Evolutionary conservation across 2,888 invertebrate genomes (phyloP), one percentile per base, ranked within the genome.

Genomic region (Drosophila robusta): DNA sequence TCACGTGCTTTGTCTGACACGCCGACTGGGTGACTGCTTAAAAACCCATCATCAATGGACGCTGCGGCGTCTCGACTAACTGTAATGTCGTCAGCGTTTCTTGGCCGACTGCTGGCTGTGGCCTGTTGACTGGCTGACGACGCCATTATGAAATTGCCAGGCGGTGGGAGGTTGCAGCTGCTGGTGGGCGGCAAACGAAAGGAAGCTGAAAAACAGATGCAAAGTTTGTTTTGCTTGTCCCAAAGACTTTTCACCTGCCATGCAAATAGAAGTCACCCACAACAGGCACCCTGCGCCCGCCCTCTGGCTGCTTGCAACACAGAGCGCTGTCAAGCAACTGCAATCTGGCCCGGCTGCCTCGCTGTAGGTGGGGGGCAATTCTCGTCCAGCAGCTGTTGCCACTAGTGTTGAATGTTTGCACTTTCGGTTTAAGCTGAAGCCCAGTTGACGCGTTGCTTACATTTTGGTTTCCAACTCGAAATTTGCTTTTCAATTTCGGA

Each of bases 371-470:
- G 29, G 9, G 79, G 76, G 80, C 70, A 77, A 66, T 70, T 61
- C 72, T 70, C 68, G 69, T 65, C 70, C 78, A 82, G 83, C 86
- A 82, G 86, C 88, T 82, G 75, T 71, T 82, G 81, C 81, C 81
- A 87, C 81, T 72, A 72, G 81, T 82, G 88, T 82, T 82, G 88
- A 82, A 52, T 82, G 75, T 82, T 82, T 82, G 81, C 88, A 82
- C 81, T 82, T 82, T 82, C 86, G 64, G 65, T 52, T 65, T 38
- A 49, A 50, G 55, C 49, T 72, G 58, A 56, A 61, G 64, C 42
- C 38, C 57, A 36, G 72, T 65, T 52, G 52, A 44, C 32, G 65
- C 7, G 34, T 58, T 32, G 29, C 52, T 54, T 52, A 68, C 12
- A n/a, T 52, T 57, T 50, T 14, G 54, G 44, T 61, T 54, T 39